phyloP scores from a whole-genome alignment of 2,113 vertebrate genomes.

The Myxocyprinus asiaticus region DNA sequence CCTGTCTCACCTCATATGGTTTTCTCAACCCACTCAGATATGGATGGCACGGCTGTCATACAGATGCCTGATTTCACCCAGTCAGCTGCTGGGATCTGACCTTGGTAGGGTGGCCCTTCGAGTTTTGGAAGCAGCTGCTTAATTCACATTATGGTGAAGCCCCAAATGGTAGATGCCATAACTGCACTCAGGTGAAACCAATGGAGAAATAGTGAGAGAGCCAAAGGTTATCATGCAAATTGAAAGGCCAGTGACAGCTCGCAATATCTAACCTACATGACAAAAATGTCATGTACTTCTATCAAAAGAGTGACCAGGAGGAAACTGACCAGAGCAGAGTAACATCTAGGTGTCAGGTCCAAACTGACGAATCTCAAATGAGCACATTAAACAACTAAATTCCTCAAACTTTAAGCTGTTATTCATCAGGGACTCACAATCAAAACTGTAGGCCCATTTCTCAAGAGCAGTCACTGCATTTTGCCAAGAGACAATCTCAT shows the following conservation, averaged over 20 bases:
- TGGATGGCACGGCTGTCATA: conserved; percentile 76
- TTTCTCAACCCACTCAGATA: conserved; percentile 74
- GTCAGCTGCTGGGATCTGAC: conserved; percentile 67
- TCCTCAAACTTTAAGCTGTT: not conserved
- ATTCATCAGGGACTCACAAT: not conserved
- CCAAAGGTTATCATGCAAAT: conserved; percentile 54
- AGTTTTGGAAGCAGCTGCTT: conserved; percentile 48
- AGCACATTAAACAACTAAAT: not conserved
- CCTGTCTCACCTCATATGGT: conserved; percentile 79
- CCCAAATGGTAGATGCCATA: conserved; percentile 78
- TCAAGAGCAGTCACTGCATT: not conserved
- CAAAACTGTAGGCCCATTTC: not conserved
- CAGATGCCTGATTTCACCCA: conserved; percentile 80
- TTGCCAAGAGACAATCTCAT: conserved; percentile 10
- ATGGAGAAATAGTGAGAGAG: conserved; percentile 28
- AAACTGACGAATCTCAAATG: not conserved
- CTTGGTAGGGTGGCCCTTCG: conserved; percentile 67
- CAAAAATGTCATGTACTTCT: not conserved
- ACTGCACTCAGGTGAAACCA: conserved; percentile 76
- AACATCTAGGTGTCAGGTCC: no score
- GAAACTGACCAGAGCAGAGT: not conserved
- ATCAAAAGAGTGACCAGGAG: not conserved
- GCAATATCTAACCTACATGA: not conserved
- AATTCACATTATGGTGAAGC: conserved; percentile 65
- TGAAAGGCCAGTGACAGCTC: not conserved